phyloP scores from a whole-genome alignment of 2,797 vertebrate genomes.

The Helicolenus hilgendorfi region DNA sequence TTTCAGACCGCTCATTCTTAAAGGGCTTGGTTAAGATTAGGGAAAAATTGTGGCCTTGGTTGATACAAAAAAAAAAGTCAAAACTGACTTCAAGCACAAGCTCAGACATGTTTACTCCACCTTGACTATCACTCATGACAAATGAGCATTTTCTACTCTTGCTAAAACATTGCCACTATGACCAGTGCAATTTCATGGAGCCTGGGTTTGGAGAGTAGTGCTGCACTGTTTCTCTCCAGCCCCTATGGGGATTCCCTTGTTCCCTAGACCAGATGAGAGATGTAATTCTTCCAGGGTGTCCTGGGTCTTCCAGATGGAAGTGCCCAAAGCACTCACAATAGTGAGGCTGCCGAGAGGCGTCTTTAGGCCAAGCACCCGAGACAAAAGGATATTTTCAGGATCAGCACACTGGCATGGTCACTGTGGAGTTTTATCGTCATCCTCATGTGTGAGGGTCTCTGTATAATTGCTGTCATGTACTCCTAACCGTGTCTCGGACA shows the following conservation, averaged over 20 bases:
- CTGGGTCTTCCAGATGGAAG: not conserved
- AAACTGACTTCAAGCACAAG: not conserved
- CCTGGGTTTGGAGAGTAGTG: not conserved
- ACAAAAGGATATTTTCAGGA: slow-evolving; percentile 24
- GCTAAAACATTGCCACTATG: not conserved
- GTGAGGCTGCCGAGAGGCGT: not conserved
- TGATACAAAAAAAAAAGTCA: not conserved
- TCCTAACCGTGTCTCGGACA: slow-evolving; percentile 32
- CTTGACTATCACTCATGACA: not conserved
- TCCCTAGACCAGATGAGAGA: not conserved
- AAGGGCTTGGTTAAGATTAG: not conserved
- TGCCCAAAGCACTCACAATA: not conserved
- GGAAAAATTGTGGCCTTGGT: not conserved
- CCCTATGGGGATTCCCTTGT: not conserved
- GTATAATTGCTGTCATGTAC: slow-evolving; percentile 4
- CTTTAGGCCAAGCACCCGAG: not conserved
- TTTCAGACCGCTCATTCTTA: not conserved
- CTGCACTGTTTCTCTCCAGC: not conserved
- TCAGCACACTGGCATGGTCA: not conserved
- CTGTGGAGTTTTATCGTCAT: not conserved
- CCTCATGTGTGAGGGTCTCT: not conserved
- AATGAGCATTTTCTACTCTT: not conserved
- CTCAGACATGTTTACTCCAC: not conserved
- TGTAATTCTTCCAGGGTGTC: not conserved
- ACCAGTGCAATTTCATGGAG: not conserved